A percentile compares a stretch with the other conserved stretches of the same genome.
Conservation (phyloP, 2,113 vertebrate species). For the Xyrauchen texanus region DNA sequence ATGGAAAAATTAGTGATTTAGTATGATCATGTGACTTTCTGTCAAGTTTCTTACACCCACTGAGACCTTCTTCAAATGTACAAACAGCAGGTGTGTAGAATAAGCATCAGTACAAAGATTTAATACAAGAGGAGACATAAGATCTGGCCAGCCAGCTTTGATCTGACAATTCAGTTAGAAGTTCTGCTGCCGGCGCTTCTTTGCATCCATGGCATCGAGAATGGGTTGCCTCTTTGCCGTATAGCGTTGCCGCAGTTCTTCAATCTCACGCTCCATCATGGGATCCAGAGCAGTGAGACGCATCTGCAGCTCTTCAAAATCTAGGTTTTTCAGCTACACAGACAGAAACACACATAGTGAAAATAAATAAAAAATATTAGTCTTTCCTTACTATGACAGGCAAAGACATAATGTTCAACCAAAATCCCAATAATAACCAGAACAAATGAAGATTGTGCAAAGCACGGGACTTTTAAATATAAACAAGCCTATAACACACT, state of each 20-base stretch:
- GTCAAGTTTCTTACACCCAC: not conserved
- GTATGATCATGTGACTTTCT: not conserved
- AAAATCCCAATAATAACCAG: no score
- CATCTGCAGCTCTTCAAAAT: conserved; percentile 97
- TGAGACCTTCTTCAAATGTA: conserved; percentile 1
- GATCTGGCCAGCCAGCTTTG: conserved; percentile 43
- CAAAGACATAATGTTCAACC: no score
- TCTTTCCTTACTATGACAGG: no score
- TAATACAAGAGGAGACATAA: not conserved
- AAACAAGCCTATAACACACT: no score
- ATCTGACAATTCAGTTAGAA: conserved; percentile 76
- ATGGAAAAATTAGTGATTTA: no score
- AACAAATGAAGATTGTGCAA: no score
- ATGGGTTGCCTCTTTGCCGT: conserved; percentile 96
- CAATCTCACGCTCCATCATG: conserved; percentile 99
- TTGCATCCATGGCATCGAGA: conserved; percentile 97
- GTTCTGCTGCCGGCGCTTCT: conserved; percentile 97
- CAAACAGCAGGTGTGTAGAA: conserved; percentile 22
- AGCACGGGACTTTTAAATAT: no score
- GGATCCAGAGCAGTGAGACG: conserved; percentile 93
- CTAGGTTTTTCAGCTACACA: conserved; percentile 91
- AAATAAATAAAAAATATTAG: no score
- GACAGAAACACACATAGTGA: not conserved
- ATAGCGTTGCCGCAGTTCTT: conserved; percentile 95
- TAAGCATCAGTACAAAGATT: conserved; percentile 28